Conservation (phyloP, 2,797 vertebrate species). For the Acrocephalus scirpaceus region DNA sequence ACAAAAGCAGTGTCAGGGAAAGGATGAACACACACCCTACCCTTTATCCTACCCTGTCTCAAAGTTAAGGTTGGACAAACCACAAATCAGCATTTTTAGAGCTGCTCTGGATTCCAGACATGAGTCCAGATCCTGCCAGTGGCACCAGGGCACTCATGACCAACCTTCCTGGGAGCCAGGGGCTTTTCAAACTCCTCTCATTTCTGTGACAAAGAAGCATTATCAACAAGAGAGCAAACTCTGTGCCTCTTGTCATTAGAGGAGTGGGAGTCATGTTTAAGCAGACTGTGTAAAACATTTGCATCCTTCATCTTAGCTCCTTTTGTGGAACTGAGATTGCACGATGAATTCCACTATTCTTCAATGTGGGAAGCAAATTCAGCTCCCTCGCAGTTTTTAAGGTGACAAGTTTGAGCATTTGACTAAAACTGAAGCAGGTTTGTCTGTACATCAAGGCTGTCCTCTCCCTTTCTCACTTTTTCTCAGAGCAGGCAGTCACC, state of each 20-base stretch:
- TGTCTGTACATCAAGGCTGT: not conserved
- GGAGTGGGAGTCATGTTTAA: conserved; percentile 59
- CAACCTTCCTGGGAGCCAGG: not conserved
- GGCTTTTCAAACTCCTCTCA: not conserved
- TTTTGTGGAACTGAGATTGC: not conserved
- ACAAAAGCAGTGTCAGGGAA: not conserved
- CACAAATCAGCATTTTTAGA: not conserved
- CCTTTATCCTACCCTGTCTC: not conserved
- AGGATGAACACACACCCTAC: not conserved
- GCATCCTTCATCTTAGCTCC: conserved; percentile 38
- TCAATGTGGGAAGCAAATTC: conserved; percentile 48
- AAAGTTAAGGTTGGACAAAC: not conserved
- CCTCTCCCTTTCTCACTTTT: not conserved
- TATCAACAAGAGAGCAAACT: not conserved
- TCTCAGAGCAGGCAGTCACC: not conserved
- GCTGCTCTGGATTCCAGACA: not conserved
- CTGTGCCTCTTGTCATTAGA: conserved; percentile 17
- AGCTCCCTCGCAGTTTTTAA: not conserved
- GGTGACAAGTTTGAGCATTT: conserved; percentile 25
- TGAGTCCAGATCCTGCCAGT: not conserved
- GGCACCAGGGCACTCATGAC: not conserved
- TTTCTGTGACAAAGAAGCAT: not conserved
- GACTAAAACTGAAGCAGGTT: not conserved
- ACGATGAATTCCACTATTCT: not conserved
- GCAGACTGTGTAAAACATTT: conserved; percentile 57